Conservation (phyloP, 1,140 invertebrate genomes). For the Diabrotica undecimpunctata region DNA sequence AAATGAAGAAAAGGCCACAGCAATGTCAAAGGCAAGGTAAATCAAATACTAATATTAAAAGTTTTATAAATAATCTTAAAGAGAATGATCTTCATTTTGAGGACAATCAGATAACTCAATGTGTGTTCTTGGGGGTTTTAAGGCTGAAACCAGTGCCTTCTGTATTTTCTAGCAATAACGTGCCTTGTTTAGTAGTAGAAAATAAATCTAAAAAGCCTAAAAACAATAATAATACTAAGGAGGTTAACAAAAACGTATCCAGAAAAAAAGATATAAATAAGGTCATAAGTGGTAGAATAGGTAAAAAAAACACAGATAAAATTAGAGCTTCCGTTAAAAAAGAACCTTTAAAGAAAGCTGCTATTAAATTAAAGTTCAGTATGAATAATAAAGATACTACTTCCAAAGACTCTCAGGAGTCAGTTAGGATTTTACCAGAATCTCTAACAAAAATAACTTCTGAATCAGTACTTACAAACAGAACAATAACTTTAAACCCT, state of each 20-base stretch:
- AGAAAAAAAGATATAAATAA: conserved; percentile 16
- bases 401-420: not conserved
- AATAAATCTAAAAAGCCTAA: conserved; percentile 11
- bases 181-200: conserved; percentile 5
- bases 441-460: not conserved
- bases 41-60: conserved; percentile 13
- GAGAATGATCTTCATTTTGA: conserved; percentile 21
- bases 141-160: conserved; percentile 23
- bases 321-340: conserved; percentile 16
- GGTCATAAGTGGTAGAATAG: conserved; percentile 12
- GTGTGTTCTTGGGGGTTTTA: conserved; percentile 25
- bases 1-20: conserved; percentile 19
- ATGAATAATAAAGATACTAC: conserved; percentile 8
- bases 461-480: not conserved
- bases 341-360: conserved; percentile 10
- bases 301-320: conserved; percentile 15
- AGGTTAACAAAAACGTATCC: conserved; percentile 10
- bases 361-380: conserved; percentile 13
- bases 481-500: not conserved
- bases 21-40: conserved; percentile 13
- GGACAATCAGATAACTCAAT: conserved; percentile 22
- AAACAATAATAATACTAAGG: conserved; percentile 18
- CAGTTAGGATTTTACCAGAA: conserved; percentile 2
- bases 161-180: conserved; percentile 17
- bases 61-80: conserved; percentile 20